These are phyloP conservation scores for Myzus persicae DNA, from an alignment of 1,140 invertebrate genomes.

Conservation along the genomic window DNA sequence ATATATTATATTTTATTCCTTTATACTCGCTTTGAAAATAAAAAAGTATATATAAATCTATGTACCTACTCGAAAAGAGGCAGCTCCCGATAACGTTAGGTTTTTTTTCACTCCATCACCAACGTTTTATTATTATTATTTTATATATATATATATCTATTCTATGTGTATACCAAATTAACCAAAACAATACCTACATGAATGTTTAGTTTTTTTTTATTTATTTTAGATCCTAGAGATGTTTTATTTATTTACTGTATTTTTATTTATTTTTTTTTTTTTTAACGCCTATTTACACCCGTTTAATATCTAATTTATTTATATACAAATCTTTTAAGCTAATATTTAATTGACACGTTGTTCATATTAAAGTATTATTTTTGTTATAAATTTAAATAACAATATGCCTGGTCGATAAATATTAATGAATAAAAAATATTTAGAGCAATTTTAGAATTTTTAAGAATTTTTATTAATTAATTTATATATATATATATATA, in stretches of 20 bases:
- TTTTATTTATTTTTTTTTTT: constrained; percentile 54
- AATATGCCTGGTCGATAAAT: constrained; percentile 49
- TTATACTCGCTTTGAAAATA: constrained; percentile 46
- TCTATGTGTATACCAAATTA: constrained; percentile 48
- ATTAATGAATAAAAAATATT: constrained; percentile 50
- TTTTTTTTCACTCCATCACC: not conserved
- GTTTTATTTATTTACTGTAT: constrained; percentile 47
- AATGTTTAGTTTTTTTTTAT: constrained; percentile 48
- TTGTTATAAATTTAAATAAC: constrained; percentile 53
- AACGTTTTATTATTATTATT: constrained; percentile 41
- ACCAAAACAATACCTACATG: constrained; percentile 20
- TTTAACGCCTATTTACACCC: constrained; percentile 51
- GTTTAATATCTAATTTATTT: constrained; percentile 43
- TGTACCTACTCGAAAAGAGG: not conserved
- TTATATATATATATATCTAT: constrained; percentile 23
- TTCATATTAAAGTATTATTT: constrained; percentile 58
- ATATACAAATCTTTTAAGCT: constrained; percentile 40
- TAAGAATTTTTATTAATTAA: constrained; percentile 42
- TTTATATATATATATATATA: constrained; percentile 20
- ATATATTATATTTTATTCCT: constrained; percentile 25
- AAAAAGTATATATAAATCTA: not conserved
- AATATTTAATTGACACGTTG: constrained; percentile 56
- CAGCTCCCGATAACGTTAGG: not conserved
- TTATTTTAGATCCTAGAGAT: constrained; percentile 37
- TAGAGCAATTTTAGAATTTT: constrained; percentile 56